phyloP scores from a whole-genome alignment of 1,140 invertebrate species.

The Heterodera carotae region DNA sequence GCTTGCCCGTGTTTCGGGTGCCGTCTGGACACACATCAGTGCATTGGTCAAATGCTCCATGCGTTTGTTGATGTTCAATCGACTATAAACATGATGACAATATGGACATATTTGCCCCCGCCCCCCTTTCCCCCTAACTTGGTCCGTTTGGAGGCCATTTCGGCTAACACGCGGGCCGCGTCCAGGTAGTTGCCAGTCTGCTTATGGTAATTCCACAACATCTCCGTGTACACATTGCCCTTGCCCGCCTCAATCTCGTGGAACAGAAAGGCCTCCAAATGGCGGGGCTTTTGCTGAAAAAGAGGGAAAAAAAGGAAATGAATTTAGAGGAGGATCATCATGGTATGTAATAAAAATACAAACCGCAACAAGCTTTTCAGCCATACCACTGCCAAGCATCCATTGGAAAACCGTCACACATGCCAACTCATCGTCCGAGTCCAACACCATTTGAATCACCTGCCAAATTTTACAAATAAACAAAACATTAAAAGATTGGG shows the following conservation, averaged over 20 bases:
- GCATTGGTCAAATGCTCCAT: constrained; percentile 87
- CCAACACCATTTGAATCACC: constrained; percentile 66
- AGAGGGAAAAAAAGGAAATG: constrained; percentile 26
- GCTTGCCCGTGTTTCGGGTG: constrained; percentile 69
- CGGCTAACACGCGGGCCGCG: constrained; percentile 86
- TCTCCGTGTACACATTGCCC: constrained; percentile 70
- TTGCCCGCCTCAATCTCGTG: constrained; percentile 54
- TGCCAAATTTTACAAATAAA: not conserved
- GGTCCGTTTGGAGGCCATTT: constrained; percentile 77
- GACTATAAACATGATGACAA: not conserved
- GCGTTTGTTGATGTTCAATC: constrained; percentile 69
- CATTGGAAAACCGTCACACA: constrained; percentile 90
- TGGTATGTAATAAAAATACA: constrained; percentile 71
- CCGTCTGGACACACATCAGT: constrained; percentile 76
- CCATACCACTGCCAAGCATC: constrained; percentile 75
- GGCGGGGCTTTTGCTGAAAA: constrained; percentile 72
- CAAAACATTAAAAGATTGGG: not conserved
- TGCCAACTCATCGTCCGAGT: constrained; percentile 79
- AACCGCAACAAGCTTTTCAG: constrained; percentile 71
- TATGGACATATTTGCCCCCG: not conserved
- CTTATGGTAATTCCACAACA: constrained; percentile 95
- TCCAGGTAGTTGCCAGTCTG: constrained; percentile 84
- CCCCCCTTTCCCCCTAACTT: constrained; percentile 69
- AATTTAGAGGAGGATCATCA: not conserved
- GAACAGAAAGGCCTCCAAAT: constrained; percentile 77